Evolutionary conservation across 2,888 invertebrate genomes (phyloP).

Genomic region (Heliconius charithonia): DNA sequence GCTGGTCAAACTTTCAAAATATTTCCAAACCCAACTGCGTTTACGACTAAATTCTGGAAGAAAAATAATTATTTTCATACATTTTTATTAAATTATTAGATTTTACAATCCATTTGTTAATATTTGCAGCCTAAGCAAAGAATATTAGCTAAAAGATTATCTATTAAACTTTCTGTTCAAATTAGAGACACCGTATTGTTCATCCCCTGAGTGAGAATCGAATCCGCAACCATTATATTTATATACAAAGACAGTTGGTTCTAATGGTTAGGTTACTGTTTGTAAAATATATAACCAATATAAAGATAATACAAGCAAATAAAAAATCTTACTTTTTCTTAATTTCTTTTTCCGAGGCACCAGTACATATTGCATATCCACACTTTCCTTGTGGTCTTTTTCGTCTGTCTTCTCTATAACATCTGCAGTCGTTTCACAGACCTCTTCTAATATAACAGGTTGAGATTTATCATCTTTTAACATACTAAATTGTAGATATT

Average conservation of each 20-base stretch:
- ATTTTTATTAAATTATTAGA: background rate
- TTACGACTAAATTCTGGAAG: slow-evolving; percentile 64
- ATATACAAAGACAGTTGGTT: background rate
- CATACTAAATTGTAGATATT: slow-evolving; percentile 70
- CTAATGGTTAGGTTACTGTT: background rate
- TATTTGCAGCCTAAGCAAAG: background rate
- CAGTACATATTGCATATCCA: slow-evolving; percentile 62
- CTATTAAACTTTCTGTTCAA: background rate
- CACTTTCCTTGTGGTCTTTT: slow-evolving; percentile 50
- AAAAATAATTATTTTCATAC: background rate
- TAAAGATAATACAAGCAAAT: background rate
- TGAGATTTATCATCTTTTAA: slow-evolving; percentile 63
- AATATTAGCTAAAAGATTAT: background rate
- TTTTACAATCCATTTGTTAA: background rate
- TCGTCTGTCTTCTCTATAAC: slow-evolving; percentile 45
- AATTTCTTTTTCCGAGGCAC: slow-evolving; percentile 55
- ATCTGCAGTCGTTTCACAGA: slow-evolving; percentile 59
- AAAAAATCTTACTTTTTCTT: slow-evolving; percentile 27
- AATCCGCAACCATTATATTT: background rate
- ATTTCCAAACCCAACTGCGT: slow-evolving; percentile 81
- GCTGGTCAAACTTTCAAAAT: slow-evolving; percentile 72
- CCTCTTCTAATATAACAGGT: slow-evolving; percentile 65
- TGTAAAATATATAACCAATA: background rate
- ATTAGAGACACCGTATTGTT: background rate
- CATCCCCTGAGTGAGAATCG: background rate